Percentiles rank a stretch among this genome's conserved stretches.
Conservation (phyloP, 1,140 invertebrate species). For the Drosophila sulfurigaster region DNA sequence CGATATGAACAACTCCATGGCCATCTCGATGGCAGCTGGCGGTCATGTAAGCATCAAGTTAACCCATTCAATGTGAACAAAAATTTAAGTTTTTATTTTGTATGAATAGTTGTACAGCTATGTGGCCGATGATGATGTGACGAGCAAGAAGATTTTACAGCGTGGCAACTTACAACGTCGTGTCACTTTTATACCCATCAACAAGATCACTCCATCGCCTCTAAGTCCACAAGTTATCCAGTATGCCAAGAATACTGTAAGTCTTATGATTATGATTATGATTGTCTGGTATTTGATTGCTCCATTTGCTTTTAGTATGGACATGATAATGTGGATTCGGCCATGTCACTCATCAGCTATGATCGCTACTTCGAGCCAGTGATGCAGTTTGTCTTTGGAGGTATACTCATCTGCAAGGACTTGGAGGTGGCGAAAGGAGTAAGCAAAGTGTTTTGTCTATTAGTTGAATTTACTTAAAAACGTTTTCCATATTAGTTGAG, state of each 20-base stretch:
- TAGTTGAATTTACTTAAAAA: background rate
- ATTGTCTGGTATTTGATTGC: background rate
- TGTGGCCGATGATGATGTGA: constrained; percentile 94
- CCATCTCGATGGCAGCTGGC: constrained; percentile 95
- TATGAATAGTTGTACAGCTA: constrained; percentile 90
- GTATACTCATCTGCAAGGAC: constrained; percentile 93
- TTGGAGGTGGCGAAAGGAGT: constrained; percentile 92
- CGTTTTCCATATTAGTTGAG: constrained; percentile 85
- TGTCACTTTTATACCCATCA: constrained; percentile 96
- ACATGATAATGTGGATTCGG: constrained; percentile 92
- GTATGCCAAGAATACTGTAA: constrained; percentile 89
- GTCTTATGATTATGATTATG: background rate
- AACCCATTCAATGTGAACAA: constrained; percentile 12
- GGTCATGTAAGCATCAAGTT: constrained; percentile 88
- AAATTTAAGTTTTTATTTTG: background rate
- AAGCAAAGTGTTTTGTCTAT: background rate
- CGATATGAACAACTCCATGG: constrained; percentile 90
- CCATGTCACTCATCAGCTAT: constrained; percentile 93
- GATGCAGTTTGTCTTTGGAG: constrained; percentile 96
- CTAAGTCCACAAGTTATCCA: constrained; percentile 88
- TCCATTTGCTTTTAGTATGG: constrained; percentile 86
- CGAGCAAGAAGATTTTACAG: constrained; percentile 93
- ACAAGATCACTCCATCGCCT: constrained; percentile 91
- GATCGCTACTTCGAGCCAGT: constrained; percentile 89
- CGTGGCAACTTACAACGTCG: constrained; percentile 92